Evolutionary conservation across 2,797 vertebrate genomes (phyloP), one percentile per base, ranked within the genome.

Genomic region (Phoeniculus purpureus): DNA sequence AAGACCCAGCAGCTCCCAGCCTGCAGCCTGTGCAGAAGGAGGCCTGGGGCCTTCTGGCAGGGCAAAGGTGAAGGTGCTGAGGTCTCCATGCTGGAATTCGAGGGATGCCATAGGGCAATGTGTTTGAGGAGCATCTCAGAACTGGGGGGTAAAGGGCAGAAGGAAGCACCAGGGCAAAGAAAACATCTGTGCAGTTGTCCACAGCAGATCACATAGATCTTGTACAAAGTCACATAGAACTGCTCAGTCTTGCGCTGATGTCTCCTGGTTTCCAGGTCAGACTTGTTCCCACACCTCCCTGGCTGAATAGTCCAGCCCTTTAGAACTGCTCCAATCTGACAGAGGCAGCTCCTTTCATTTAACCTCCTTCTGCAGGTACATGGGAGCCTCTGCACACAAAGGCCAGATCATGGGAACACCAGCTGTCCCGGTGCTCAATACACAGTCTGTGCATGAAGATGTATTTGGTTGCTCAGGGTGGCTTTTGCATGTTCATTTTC

Each of bases 1-100:
- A 71, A 54, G 14, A 64, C 9, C 10, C 51, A 43, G 47, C 62
- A 58, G 43, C 7, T 76, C 22, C 56, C 20, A 25, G 3, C 10
- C 21, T 43, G 26, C 29, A 31, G 13, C 21, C 34, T 9, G 3
- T 1, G 0, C 26, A 29, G 37, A 45, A 73, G 32, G 0, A 1
- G 12, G 8, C 45, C 75, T 79, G 67, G 20, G 7, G 10, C 22
- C 25, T 67, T n/a, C 54, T 32, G 61, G 31, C 51, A 48, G 32
- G 17, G n/a, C 50, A 45, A 26, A 1, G 5, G n/a, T 11, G 56
- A 10, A 54, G 48, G 23, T 14, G 2, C 8, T 34, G 75, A 79
- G 31, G 45, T 66, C 25, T 83, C 56, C 3, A 7, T 50, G 32
- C 15, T 68, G 66, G 27, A 4, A 18, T 56, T 60, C 29, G 70